phyloP scores from a whole-genome alignment of 2,888 invertebrate genomes.

The Drosophila borborema region DNA sequence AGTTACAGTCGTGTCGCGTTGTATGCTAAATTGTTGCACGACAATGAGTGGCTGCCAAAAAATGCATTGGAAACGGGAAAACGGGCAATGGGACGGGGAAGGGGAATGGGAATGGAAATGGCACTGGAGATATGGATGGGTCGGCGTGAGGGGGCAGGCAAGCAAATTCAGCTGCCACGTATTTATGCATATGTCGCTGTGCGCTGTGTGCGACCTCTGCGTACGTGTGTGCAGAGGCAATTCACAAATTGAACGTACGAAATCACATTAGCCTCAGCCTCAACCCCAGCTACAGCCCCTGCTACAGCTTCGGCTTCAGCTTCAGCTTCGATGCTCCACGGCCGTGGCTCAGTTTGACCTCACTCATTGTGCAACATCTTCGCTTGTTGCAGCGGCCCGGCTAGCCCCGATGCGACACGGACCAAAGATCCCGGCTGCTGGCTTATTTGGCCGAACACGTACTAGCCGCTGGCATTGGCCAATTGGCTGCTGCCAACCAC shows the following conservation, averaged over 20 bases:
- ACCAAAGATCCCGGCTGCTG: constrained; percentile 42
- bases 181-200: constrained; percentile 73
- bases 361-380: constrained; percentile 62
- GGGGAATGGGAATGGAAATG: background rate
- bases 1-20: constrained; percentile 51
- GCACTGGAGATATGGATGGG: background rate
- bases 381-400: constrained; percentile 54
- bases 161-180: constrained; percentile 73
- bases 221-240: constrained; percentile 56
- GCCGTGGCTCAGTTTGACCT: constrained; percentile 19
- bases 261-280: constrained; percentile 72
- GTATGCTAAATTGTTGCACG: constrained; percentile 61
- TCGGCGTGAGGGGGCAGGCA: background rate
- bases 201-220: constrained; percentile 18
- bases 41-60: constrained; percentile 61
- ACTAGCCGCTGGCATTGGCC: constrained; percentile 75
- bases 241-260: constrained; percentile 79
- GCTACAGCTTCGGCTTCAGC: background rate
- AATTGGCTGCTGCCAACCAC: constrained; percentile 50
- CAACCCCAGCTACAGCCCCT: background rate
- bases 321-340: background rate
- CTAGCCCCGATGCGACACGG: constrained; percentile 58
- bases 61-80: constrained; percentile 23
- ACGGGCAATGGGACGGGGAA: no score
- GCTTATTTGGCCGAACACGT: constrained; percentile 67